Base-by-base conservation (phyloP, 1,140 invertebrate species). In the Dendrolimus punctatus region DNA sequence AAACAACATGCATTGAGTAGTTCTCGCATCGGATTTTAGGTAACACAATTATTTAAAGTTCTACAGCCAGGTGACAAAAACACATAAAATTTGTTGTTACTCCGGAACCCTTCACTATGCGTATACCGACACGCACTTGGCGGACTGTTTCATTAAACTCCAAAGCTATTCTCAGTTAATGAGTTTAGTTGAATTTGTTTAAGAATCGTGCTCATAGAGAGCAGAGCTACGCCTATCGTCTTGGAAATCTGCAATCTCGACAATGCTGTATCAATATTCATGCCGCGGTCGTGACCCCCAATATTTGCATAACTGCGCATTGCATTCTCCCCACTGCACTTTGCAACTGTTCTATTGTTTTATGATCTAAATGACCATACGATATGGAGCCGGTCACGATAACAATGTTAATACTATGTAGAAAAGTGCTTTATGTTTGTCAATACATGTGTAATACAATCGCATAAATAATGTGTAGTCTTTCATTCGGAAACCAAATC, bases 241-340 rank as follows among this genome's bases (percentile, higher is more conserved):
- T 60, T 60, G 55, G 58, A 71, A 76, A 85, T 85, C 81, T 76
- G 79, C 68, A 68, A 85, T 85, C 79, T 73, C 78, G 72, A 77
- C 78, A 80, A 80, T 75, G 79, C 76, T 74, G 71, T 85, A 85
- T 85, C 81, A 85, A 82, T 85, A 85, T 85, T 81, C 81, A 85
- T 85, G 76, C 73, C 71, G 64, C 71, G 81, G 81, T 81, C 81
- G 78, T 78, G 81, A 85, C 79, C 79, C 60, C 67, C 62, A 68
- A 68, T 75, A 82, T 85, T 85, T 85, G 78, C 81, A 85, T 85
- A 80, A 74, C 79, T 76, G 77, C 71, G 73, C 73, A 76, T 70
- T 80, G 77, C 76, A 79, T 81, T 84, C 72, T 70, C 77, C 66
- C 67, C 64, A 68, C 23, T 23, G 23, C 23, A 23, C 23, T 23